Base-by-base conservation (phyloP, 2,113 vertebrate species). In the Xyrauchen texanus region DNA sequence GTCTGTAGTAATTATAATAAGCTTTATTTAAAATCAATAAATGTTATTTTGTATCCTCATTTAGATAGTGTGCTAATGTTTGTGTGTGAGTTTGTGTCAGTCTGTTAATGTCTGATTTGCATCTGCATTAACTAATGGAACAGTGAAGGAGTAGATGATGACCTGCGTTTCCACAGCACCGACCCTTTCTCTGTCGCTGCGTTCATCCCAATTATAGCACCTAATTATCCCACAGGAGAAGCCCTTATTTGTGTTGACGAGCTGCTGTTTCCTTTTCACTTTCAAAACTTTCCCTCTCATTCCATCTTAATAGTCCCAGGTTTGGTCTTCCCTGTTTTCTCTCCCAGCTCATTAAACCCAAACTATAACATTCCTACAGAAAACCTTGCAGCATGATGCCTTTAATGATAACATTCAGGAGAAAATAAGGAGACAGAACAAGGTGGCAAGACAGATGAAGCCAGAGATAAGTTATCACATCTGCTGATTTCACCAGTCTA, bases 311-410 rank as follows among this genome's bases (percentile, higher is more conserved):
- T 67, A 79, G 80, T 79, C 61, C 63, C 52, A 51, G n/a, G 73
- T 47, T 66, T 60, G 60, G n/a, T 79, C 61, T 80, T 34, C 21
- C 21, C 21, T 64, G 53, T 75, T 60, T 55, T 72, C 76, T 34
- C 21, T 67, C 66, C 64, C 65, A 79, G 80, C 74, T 86, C 82
- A 88, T 88, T 88, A 86, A 85, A 66, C 78, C 62, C 21, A 77
- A 85, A 85, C 85, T 85, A 82, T 86, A 81, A 85, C 76, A 68
- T 83, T 80, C 55, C 51, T 47, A 66, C 75, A 75, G 67, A 73
- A 79, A 77, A 74, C 8, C 68, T 65, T 16, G 66, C 58, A 79
- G 81, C 58, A 34, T 34, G 21, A 34, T 34, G 21, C 21, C 21
- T 68, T 76, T 81, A 78, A 81, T 78, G 68, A 78, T 77, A 81